Evolutionary conservation across 2,113 vertebrate species (phyloP), one percentile per base, ranked within the genome.

Genomic region (Anguilla japonica): DNA sequence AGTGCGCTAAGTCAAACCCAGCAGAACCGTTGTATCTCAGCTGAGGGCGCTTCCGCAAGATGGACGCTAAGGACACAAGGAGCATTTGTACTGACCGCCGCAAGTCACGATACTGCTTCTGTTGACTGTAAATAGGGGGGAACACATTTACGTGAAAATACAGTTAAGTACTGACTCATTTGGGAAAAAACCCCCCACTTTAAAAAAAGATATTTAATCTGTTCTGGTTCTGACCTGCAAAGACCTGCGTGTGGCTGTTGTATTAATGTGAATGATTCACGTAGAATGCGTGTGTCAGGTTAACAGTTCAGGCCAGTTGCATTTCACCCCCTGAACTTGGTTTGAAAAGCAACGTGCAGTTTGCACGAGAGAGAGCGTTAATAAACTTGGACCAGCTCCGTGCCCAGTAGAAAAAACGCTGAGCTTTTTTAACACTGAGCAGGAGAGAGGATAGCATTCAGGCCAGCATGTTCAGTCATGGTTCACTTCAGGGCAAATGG

Each of bases 401-500:
- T 22, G 60, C 60, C 60, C 60, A 20, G 22, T 26, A 67, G 60
- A 67, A 26, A 26, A 63, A 75, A 34, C 6, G 26, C 6, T 34
- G 9, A 75, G 71, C n/a, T 34, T 75, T 34, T n/a, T 13, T 34
- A 75, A 26, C 26, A 29, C 13, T 2, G 34, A 34, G 71, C 71
- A 34, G 22, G n/a, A 75, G 71, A 67, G 5, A 75, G 1, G 11
- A 13, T 26, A 34, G 26, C n/a, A 34, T 75, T 75, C 71, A 34
- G 71, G 26, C 2, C 71, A 16, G n/a, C 71, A 9, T 75, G 71
- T 75, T 75, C 71, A 34, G 71, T 29, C n/a, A 75, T 14, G 71
- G 71, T 75, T 75, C 71, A 75, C n/a, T 75, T 75, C 71, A 75
- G 71, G 71, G n/a, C 71, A 75, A 75, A 75, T 75, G 71, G 71